Evolutionary conservation across 2,797 vertebrate genomes (phyloP), one percentile per base, ranked within the genome.

Genomic region (Diceros bicornis): DNA sequence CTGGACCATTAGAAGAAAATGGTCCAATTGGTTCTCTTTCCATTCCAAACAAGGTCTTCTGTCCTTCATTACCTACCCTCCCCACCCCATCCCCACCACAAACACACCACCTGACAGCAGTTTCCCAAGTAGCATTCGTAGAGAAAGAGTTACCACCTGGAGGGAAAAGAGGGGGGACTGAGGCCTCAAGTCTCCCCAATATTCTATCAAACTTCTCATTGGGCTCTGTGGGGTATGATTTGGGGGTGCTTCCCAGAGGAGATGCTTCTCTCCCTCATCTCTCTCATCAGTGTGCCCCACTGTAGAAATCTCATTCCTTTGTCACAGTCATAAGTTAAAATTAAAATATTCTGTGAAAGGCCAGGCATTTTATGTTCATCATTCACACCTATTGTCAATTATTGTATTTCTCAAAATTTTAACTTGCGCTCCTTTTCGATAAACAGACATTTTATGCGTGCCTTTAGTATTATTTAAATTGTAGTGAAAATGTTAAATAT

Each of bases 341-440:
- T 69, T 69, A 83, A 91, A 86, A 84, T 74, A 59, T 62, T 57
- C 69, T 52, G 55, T 90, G 75, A 84, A 84, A 89, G 21, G 25
- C 41, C 4, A 82, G n/a, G 32, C 6, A 69, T 52, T 61, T 74
- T 55, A 69, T 10, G 2, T 34, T 86, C 89, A 37, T 50, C 14
- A 64, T 57, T 81, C 82, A 94, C 4, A 59, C 16, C 32, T 50
- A 27, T 4, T 72, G 16, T 69, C 13, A 89, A 52, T 66, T 55
- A 52, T n/a, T 84, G 0, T 59, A 55, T 62, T 86, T 94, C 77
- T 72, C 55, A 52, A 84, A 64, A 77, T 66, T 59, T 55, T 75
- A 78, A 91, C 10, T 6, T 52, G 41, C 20, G 8, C 6, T 72
- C n/a, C 20, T 47, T 92, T 83, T 81, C 71, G 17, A 55, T 62